Base-by-base conservation (phyloP, 92 coral and sea anemone species). In the Isaurus tuberculatus region DNA sequence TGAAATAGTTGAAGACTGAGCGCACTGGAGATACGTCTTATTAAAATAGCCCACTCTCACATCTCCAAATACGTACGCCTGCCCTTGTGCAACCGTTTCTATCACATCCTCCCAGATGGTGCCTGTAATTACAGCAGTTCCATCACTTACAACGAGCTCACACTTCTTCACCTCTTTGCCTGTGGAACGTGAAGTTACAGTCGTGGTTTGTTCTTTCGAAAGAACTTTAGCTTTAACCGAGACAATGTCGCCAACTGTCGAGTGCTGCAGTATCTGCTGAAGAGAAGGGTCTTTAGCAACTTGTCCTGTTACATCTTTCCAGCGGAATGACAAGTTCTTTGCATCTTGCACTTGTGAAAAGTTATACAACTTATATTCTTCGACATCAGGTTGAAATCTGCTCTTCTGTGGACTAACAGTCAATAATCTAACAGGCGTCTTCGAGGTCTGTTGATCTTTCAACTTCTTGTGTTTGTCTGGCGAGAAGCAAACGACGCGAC, bases 311-410 rank as follows among this genome's bases (percentile, higher is more conserved):
- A 58, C 87, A 84, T 72, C 65, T 72, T 84, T 84, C 81, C 87
- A 84, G 69, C 61, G 81, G 87, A 84, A 72, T 84, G 87, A 69
- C 81, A 83, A 83, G 87, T 84, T 84, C 26, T 84, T 73, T 16
- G 88, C 88, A 28, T 36, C 83, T 74, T 75, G 72, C 70, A 84
- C 42, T 84, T 84, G 70, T 57, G 87, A 84, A 84, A 84, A 84
- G 87, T 84, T 84, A 28, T 84, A 84, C 48, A 73, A 84, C 83
- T 84, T 84, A 61, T 75, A 64, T 75, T 84, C 83, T 46, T 84
- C 75, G 23, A 84, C 75, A 84, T 84, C 80, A 58, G 88, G 83
- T 43, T 84, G 81, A 73, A 73, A 73, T 84, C 75, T 84, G 43
- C 66, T 74, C 46, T 84, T 30, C 61, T 75, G 88, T 64, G 83